These are phyloP conservation scores for Perca flavescens DNA, from an alignment of 2,113 vertebrate genomes.

Conservation along the genomic window DNA sequence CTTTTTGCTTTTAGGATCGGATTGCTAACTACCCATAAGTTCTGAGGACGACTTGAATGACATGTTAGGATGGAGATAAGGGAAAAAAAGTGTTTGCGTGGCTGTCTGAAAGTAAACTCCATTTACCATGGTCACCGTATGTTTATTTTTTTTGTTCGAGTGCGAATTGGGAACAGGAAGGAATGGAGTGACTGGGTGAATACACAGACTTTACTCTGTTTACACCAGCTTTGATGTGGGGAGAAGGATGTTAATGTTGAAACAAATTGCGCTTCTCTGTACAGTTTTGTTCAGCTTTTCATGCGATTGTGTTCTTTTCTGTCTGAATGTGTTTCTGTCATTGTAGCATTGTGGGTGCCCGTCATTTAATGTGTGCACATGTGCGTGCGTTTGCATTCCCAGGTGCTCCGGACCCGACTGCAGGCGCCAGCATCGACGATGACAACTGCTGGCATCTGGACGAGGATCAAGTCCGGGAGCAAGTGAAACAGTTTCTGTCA, in stretches of 20 bases:
- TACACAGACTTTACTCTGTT: constrained; percentile 13
- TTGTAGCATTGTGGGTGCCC: not conserved
- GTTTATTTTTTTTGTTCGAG: constrained; percentile 8
- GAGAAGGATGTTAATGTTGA: constrained; percentile 7
- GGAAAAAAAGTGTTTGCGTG: constrained; percentile 10
- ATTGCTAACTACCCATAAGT: not conserved
- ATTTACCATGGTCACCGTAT: constrained; percentile 32
- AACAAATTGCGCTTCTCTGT: not conserved
- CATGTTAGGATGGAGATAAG: not conserved
- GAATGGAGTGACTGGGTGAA: not conserved
- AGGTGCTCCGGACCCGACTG: constrained; percentile 98
- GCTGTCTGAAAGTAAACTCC: constrained; percentile 31
- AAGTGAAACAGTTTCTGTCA: constrained; percentile 98
- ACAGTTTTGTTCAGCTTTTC: not conserved
- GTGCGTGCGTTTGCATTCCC: constrained; percentile 19
- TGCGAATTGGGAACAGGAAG: constrained; percentile 12
- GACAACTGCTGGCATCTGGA: constrained; percentile 99
- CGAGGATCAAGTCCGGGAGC: constrained; percentile 97
- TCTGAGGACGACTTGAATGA: not conserved
- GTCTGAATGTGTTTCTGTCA: not conserved
- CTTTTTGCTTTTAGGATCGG: not conserved
- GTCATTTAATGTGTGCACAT: constrained; percentile 17
- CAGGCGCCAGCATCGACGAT: constrained; percentile 96
- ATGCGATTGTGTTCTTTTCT: not conserved
- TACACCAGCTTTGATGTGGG: constrained; percentile 30